Conservation (phyloP, 2,113 vertebrate species). For the Bucco capensis region DNA sequence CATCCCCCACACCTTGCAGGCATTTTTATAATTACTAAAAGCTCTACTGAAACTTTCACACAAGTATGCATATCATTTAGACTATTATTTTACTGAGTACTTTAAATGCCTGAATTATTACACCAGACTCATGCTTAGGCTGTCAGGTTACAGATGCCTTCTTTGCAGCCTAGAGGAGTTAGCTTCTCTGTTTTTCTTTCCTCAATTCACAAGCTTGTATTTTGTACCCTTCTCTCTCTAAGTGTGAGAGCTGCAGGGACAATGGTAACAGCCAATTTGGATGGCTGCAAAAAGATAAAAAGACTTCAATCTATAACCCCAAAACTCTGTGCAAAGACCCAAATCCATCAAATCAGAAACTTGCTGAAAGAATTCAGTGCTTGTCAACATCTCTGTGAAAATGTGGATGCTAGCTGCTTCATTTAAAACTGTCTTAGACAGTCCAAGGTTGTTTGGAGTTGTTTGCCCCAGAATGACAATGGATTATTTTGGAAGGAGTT, state of each 20-base stretch:
- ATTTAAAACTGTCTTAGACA: neutral
- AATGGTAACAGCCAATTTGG: neutral
- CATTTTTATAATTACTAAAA: neutral
- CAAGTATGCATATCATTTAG: neutral
- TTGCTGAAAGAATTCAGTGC: neutral
- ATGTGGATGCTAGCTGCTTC: neutral
- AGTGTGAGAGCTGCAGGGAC: neutral
- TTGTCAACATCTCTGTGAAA: constrained; percentile 19
- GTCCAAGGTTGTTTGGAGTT: neutral
- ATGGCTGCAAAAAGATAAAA: neutral
- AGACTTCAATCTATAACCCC: neutral
- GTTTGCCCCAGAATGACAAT: neutral
- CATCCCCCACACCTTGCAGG: neutral
- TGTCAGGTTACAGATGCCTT: neutral
- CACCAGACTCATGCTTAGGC: neutral
- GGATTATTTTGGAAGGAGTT: neutral
- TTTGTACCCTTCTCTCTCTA: neutral
- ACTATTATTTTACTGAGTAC: neutral
- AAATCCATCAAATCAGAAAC: neutral
- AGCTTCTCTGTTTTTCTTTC: neutral
- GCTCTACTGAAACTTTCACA: neutral
- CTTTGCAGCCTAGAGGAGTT: neutral
- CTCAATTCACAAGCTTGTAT: neutral
- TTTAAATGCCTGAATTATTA: neutral
- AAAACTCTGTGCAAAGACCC: neutral